Conservation (phyloP, 2,888 invertebrate genomes). For the Macrophya annulata region DNA sequence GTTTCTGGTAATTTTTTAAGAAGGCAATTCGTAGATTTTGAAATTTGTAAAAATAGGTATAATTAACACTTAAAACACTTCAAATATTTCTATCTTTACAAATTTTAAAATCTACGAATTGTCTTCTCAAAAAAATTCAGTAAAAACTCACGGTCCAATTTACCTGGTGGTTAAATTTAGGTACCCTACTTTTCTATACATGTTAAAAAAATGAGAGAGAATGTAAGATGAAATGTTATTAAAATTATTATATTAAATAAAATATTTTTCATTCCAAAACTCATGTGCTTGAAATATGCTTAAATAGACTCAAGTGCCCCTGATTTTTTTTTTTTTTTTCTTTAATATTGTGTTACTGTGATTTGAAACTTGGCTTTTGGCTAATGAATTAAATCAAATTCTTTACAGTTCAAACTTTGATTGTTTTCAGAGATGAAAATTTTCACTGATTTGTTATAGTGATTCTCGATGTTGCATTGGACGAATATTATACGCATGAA, state of each 20-base stretch:
- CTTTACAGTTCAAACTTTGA: not conserved
- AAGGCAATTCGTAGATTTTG: too few relatives aligned
- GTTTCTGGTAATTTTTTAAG: too few relatives aligned
- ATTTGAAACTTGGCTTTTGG: not conserved
- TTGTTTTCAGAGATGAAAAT: not conserved
- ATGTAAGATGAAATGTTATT: not conserved
- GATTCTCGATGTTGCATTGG: not conserved
- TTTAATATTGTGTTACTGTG: not conserved
- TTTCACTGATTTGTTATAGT: not conserved
- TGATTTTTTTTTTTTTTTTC: not conserved
- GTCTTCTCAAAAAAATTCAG: too few relatives aligned
- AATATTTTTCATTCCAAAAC: not conserved
- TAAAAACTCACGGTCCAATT: too few relatives aligned
- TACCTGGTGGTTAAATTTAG: too few relatives aligned
- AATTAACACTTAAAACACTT: too few relatives aligned
- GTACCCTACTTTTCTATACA: too few relatives aligned
- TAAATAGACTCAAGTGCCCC: not conserved
- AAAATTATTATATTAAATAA: not conserved
- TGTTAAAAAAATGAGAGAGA: not conserved
- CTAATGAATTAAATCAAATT: not conserved
- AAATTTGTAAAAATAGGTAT: too few relatives aligned
- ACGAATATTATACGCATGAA: not conserved
- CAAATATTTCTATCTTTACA: too few relatives aligned
- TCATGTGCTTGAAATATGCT: not conserved
- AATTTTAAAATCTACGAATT: too few relatives aligned